Evolutionary conservation across 2,113 vertebrate genomes (phyloP).

Genomic region (Sturnus vulgaris): DNA sequence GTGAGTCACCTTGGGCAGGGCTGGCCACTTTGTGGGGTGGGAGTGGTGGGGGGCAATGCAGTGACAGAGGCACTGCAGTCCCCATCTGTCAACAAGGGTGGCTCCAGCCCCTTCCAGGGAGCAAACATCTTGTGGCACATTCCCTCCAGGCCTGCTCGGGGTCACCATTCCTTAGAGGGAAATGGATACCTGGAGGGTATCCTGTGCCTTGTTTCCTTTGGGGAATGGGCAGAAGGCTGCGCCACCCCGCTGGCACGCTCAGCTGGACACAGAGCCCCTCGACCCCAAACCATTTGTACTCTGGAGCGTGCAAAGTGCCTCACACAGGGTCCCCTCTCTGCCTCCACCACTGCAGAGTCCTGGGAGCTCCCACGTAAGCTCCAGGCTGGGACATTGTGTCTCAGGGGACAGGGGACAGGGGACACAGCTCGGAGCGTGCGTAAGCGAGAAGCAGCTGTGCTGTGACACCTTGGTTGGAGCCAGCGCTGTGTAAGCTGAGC

Average conservation of each 20-base stretch:
- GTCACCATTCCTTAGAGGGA: neutral
- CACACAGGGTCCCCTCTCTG: neutral
- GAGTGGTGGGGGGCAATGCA: rapidly evolving
- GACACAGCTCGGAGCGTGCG: neutral
- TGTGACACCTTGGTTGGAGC: neutral
- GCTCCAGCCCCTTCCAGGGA: neutral
- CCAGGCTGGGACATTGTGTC: conserved; percentile 43
- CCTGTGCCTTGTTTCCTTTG: neutral
- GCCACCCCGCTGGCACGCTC: neutral
- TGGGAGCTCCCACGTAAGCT: neutral
- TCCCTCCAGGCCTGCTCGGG: neutral
- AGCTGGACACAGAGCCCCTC: neutral
- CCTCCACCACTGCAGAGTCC: rapidly evolving
- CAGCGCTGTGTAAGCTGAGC: conserved; percentile 32
- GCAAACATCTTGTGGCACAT: rapidly evolving
- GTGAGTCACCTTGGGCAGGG: neutral
- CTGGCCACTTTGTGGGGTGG: neutral
- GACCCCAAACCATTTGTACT: rapidly evolving
- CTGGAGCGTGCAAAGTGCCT: neutral
- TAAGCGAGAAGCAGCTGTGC: conserved; percentile 35
- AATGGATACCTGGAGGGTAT: neutral
- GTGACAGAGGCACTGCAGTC: neutral
- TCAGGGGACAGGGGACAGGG: neutral
- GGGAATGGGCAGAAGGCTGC: neutral
- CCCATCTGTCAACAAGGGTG: neutral